Conservation (phyloP, 2,113 vertebrate genomes). For the Petrocephalus microphthalmus region DNA sequence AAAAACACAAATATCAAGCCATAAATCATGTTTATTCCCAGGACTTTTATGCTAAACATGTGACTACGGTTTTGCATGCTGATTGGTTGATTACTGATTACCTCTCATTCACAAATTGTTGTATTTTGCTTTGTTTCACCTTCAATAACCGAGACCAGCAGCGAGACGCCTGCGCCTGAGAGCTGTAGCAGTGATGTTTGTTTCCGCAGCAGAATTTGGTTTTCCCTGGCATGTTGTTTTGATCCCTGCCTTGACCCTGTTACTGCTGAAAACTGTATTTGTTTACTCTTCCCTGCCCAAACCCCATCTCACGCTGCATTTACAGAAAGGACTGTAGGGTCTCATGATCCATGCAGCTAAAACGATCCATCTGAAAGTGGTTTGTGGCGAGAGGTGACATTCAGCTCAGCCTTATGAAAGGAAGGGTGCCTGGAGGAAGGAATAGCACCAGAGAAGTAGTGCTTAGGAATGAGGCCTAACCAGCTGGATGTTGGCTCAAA, state of each 20-base stretch:
- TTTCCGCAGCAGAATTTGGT: neutral
- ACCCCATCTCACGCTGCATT: neutral
- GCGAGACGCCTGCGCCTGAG: neutral
- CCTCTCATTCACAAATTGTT: neutral
- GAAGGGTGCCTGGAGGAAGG: neutral
- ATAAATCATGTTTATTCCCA: neutral
- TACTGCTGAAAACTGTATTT: neutral
- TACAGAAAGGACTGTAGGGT: neutral
- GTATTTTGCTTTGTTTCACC: neutral
- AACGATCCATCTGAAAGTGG: neutral
- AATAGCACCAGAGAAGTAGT: neutral
- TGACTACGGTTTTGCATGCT: neutral
- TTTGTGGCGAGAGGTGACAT: neutral
- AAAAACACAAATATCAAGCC: neutral
- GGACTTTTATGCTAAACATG: neutral
- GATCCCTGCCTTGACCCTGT: neutral
- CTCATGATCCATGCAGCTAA: neutral
- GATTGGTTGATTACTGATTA: neutral
- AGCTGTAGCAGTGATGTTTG: neutral
- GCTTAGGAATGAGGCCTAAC: neutral
- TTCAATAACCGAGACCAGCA: neutral
- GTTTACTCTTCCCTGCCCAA: neutral
- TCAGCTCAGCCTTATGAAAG: neutral
- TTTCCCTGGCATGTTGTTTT: neutral
- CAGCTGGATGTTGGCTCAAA: neutral